Evolutionary conservation across 2,797 vertebrate species (phyloP), one percentile per base, ranked within the genome.

Genomic region (Heliangelus exortis): DNA sequence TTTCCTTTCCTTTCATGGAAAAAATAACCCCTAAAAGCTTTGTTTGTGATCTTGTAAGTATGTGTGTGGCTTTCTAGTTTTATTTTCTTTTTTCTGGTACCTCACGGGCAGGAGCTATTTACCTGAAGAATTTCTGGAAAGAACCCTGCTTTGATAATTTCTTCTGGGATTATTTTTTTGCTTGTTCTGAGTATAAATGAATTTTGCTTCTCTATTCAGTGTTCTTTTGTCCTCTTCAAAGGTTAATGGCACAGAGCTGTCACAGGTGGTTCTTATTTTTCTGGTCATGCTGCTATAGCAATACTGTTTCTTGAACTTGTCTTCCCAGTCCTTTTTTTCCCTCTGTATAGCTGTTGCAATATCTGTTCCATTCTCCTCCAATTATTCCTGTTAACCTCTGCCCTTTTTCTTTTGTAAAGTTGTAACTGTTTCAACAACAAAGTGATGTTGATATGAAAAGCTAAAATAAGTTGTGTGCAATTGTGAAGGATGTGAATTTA

Each of bases 191-290:
- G 87, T 82, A 89, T 82, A 96, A 95, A 96, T 93, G 93, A 92
- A 43, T 91, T 96, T 95, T 94, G 91, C 89, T 91, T 96, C 89
- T 96, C 41, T 94, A 68, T 92, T 95, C 92, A 82, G 2, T 84
- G 91, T 90, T 90, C 75, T 94, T 93, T 96, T 95, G 93, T 97
- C 67, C 53, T 87, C 87, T 96, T 96, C 95, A 96, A 96, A 96
- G 94, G 73, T 95, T 92, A 86, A 91, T 93, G 94, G 87, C 84
- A 86, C 79, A 84, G 91, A 91, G 91, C 91, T 96, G 87, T 93
- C 87, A 95, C 90, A 94, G 91, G 91, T 95, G 89, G 93, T 84
- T 96, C 93, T 95, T 97, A 96, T 94, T 97, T 96, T 93, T 95
- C 71, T 66, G 36, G 76, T 96, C 95, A 82, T 94, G 94, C 92